These are phyloP conservation scores for Heliothis virescens DNA, from an alignment of 1,140 invertebrate species.

Conservation along the genomic window DNA sequence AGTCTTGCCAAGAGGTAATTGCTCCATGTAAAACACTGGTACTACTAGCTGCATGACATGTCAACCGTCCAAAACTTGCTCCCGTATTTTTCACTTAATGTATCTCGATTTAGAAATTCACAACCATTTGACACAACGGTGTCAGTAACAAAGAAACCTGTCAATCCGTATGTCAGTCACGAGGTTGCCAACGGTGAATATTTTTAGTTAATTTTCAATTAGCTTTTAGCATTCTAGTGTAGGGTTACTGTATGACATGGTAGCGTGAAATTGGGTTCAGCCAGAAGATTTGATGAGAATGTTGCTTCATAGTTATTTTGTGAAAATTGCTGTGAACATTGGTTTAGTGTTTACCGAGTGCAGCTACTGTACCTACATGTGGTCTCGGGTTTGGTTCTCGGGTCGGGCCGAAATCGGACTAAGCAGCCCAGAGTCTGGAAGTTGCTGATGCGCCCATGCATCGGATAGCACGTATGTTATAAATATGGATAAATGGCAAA, in stretches of 20 bases:
- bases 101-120: constrained; percentile 43
- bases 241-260: constrained; percentile 54
- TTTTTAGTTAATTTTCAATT: constrained; percentile 64
- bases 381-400: too few species aligned
- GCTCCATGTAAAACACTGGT: too few species aligned
- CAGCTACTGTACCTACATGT: too few species aligned
- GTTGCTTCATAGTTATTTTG: neutral
- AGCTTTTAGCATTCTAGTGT: constrained; percentile 68
- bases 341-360: neutral
- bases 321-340: neutral
- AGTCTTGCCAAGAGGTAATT: too few species aligned
- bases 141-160: constrained; percentile 61
- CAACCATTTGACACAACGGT: constrained; percentile 50
- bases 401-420: too few species aligned
- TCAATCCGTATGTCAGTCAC: constrained; percentile 55
- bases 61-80: neutral
- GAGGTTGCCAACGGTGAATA: constrained; percentile 41
- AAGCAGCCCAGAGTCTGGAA: too few species aligned
- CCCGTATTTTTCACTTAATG: constrained; percentile 5
- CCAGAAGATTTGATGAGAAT: neutral
- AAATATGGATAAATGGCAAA: too few species aligned
- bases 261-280: constrained; percentile 39
- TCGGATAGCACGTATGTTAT: too few species aligned
- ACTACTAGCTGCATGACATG: too few species aligned
- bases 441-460: too few species aligned